Evolutionary conservation across 2,888 invertebrate species (phyloP).

Genomic region (Agriopis aurantiaria): DNA sequence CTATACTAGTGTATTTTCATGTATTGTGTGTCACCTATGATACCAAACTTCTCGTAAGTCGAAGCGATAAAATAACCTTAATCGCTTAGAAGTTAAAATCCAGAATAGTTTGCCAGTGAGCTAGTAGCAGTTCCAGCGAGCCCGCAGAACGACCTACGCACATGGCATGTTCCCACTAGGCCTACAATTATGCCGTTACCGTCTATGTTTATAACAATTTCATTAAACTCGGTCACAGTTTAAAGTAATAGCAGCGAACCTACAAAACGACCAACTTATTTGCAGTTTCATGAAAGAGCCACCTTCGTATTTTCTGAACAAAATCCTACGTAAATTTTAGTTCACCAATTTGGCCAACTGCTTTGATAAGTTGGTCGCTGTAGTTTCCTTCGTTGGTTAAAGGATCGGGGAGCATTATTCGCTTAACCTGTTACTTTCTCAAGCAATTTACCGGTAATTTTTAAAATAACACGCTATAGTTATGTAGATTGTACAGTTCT

Average conservation of each 20-base stretch:
- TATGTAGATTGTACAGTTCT: slow-evolving; percentile 46
- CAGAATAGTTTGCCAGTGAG: slow-evolving; percentile 6
- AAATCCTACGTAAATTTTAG: neutral
- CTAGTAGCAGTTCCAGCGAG: slow-evolving; percentile 17
- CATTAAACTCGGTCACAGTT: slow-evolving; percentile 66
- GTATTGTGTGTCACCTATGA: neutral
- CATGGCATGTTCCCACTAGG: slow-evolving; percentile 67
- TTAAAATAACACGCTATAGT: slow-evolving; percentile 51
- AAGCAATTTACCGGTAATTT: slow-evolving; percentile 58
- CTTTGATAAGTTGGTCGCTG: neutral
- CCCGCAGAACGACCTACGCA: slow-evolving; percentile 46
- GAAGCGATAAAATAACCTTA: slow-evolving; percentile 13
- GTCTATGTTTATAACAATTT: slow-evolving; percentile 71
- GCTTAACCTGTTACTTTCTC: slow-evolving; percentile 57
- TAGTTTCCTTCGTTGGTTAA: slow-evolving; percentile 45
- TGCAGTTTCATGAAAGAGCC: neutral
- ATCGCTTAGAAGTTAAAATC: slow-evolving; percentile 10
- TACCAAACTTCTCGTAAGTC: neutral
- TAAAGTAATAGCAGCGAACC: slow-evolving; percentile 57
- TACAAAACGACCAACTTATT: neutral
- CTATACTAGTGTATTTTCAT: no score
- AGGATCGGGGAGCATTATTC: slow-evolving; percentile 59
- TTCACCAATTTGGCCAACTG: neutral
- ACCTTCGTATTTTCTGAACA: neutral
- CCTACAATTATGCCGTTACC: slow-evolving; percentile 63